Base-by-base conservation (phyloP, 2,113 vertebrate species). In the Piliocolobus tephrosceles region DNA sequence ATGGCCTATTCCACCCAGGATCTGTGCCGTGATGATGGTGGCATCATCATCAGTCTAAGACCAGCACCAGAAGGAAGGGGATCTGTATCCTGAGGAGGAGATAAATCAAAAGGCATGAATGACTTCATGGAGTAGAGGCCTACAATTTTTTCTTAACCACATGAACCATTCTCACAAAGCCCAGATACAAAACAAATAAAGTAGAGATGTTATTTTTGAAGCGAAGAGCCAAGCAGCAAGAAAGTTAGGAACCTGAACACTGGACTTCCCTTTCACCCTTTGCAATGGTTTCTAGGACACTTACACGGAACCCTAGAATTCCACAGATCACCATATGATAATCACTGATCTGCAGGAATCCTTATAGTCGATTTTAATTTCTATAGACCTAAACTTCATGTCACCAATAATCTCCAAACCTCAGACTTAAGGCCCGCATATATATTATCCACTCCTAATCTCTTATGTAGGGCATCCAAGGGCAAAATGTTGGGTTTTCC, bases 401-500 rank as follows among this genome's bases (percentile, higher is more conserved):
- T 88, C 50, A 72, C 32, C n/a, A 58, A 18, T 23, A 38, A 82
- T 55, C 6, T 25, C 20, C 47, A 72, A 40, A 58, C 30, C 57
- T 96, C 83, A 23, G 73, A 70, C 45, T 32, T 76, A 87, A 98
- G 61, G n/a, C 47, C 92, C 22, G 18, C 45, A 9, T 61, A n/a
- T 25, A 43, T 73, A 82, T 94, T 25, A 23, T 82, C 47, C 52
- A 2, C 40, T 58, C 58, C 45, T n/a, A 72, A 55, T 92, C 87
- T 91, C 61, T 83, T 58, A 90, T 40, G 7, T 72, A 92, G 52
- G 90, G 78, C 96, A 89, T 98, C 98, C 98, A 97, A 98, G 98
- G 96, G 98, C 97, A 98, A 98, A 97, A 98, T 97, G 97, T 98
- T 98, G 98, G 98, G 98, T 97, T 98, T 97, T 98, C 98, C 98